Evolutionary conservation across 2,113 vertebrate genomes (phyloP).

Genomic region (Xiphorhynchus elegans): DNA sequence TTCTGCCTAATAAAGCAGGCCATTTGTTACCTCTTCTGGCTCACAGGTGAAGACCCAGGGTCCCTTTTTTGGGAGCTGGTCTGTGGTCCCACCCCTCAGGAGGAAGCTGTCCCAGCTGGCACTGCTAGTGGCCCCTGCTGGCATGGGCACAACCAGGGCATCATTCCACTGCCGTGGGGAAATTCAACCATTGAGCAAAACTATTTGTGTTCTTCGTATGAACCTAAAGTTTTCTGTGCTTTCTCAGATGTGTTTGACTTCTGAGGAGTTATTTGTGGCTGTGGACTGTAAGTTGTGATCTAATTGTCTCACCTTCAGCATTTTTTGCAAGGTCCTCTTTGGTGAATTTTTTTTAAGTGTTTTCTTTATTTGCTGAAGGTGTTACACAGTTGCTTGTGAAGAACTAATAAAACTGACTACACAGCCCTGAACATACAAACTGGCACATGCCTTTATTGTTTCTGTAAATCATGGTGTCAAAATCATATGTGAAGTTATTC

Average conservation of each 20-base stretch:
- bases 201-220: neutral
- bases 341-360: neutral
- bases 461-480: neutral
- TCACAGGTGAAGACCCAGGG: neutral
- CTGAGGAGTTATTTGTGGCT: neutral
- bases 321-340: neutral
- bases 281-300: neutral
- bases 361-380: neutral
- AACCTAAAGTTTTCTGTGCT: neutral
- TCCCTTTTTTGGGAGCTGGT: neutral
- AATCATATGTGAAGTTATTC: neutral
- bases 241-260: neutral
- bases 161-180: neutral
- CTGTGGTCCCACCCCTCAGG: accelerated
- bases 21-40: neutral
- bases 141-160: neutral
- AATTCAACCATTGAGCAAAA: neutral
- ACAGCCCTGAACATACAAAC: neutral
- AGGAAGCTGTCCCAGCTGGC: accelerated
- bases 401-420: neutral
- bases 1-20: neutral
- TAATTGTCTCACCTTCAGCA: neutral
- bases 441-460: neutral
- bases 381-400: neutral
- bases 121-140: neutral